phyloP scores from a whole-genome alignment of 1,140 invertebrate species.

The Drosophila pseudoobscura region DNA sequence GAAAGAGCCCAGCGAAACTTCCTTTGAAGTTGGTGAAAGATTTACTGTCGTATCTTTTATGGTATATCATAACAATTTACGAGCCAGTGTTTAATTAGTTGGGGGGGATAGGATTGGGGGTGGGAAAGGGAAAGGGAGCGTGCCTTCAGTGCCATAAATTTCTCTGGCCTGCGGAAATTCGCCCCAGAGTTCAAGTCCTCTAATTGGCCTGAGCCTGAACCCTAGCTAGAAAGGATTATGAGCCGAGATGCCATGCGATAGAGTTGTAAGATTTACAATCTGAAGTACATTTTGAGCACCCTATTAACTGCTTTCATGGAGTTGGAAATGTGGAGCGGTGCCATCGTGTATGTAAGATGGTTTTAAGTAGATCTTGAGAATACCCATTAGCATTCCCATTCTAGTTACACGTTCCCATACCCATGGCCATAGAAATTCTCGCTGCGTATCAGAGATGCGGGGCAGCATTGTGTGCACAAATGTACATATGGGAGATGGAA shows the following conservation, averaged over 20 bases:
- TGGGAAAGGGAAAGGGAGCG: not conserved
- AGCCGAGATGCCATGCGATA: too few species aligned
- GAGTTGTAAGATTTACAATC: too few species aligned
- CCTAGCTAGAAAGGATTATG: not conserved
- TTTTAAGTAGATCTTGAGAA: not conserved
- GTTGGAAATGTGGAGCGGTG: too few species aligned
- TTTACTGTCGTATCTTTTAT: conserved; percentile 46
- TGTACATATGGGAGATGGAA: too few species aligned
- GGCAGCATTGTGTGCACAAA: too few species aligned
- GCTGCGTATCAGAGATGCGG: not conserved
- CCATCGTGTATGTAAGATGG: not conserved
- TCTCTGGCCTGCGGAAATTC: conserved; percentile 4
- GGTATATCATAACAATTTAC: conserved; percentile 42
- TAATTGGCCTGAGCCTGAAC: not conserved
- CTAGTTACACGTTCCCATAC: not conserved
- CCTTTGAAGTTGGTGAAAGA: conserved; percentile 37
- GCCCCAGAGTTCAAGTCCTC: not conserved
- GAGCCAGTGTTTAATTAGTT: conserved; percentile 38
- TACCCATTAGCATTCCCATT: too few species aligned
- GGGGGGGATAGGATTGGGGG: not conserved
- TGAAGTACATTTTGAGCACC: too few species aligned
- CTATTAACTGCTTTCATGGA: too few species aligned
- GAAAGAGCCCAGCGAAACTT: conserved; percentile 30
- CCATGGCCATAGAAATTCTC: not conserved
- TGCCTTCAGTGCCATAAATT: conserved; percentile 6